Evolutionary conservation across 2,888 invertebrate species (phyloP).

Genomic region (Eutolmus rufibarbis): DNA sequence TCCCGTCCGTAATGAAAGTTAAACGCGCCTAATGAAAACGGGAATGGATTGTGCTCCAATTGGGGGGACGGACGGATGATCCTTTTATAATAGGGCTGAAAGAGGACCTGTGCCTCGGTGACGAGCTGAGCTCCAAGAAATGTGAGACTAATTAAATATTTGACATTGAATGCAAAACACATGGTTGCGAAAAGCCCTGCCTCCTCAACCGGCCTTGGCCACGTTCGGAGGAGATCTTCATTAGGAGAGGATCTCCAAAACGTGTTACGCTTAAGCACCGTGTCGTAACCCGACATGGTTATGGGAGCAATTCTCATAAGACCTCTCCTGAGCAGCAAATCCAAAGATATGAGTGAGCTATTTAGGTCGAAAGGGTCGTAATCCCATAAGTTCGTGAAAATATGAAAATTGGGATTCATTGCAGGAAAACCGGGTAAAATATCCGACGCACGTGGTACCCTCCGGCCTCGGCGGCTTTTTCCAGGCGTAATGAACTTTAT

Average conservation of each 20-base stretch:
- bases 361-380: background rate
- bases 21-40: constrained; percentile 1
- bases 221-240: background rate
- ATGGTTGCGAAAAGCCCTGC: background rate
- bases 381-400: background rate
- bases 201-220: background rate
- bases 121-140: background rate
- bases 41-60: background rate
- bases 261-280: background rate
- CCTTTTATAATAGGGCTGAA: background rate
- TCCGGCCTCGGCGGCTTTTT: background rate
- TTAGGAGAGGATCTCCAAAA: background rate
- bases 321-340: background rate
- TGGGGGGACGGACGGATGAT: background rate
- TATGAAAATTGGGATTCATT: background rate
- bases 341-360: background rate
- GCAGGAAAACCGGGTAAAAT: background rate
- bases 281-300: background rate
- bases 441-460: background rate
- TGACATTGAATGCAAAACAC: background rate
- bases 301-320: background rate
- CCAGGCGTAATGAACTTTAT: background rate
- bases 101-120: background rate
- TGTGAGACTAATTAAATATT: constrained; percentile 28
- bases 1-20: constrained; percentile 10